phyloP scores from a whole-genome alignment of 2,888 invertebrate species.

The Spicauda simplicius region DNA sequence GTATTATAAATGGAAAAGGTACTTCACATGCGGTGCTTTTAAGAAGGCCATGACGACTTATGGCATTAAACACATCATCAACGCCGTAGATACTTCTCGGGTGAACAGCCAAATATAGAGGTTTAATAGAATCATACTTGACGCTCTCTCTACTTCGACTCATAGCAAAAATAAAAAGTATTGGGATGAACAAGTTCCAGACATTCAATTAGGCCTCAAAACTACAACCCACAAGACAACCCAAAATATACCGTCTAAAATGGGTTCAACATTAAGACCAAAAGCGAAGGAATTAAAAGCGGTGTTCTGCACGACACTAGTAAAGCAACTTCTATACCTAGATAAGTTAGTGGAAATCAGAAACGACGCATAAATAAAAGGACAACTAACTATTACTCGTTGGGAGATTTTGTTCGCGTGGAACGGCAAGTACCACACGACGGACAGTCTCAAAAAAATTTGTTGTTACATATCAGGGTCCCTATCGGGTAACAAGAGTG shows the following conservation, averaged over 20 bases:
- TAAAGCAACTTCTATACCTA: background rate
- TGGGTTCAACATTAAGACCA: conserved; percentile 26
- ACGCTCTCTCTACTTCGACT: conserved; percentile 26
- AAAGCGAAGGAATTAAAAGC: conserved; percentile 12
- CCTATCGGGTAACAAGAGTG: conserved; percentile 36
- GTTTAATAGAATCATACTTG: conserved; percentile 41
- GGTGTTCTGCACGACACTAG: conserved; percentile 21
- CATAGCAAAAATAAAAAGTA: conserved; percentile 24
- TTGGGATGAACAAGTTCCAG: conserved; percentile 30
- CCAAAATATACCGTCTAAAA: conserved; percentile 30
- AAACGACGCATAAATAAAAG: conserved; percentile 11
- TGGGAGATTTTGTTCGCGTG: conserved; percentile 39
- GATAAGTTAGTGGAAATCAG: conserved; percentile 21
- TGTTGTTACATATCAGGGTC: conserved; percentile 39
- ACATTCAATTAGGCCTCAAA: conserved; percentile 36
- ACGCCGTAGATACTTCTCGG: conserved; percentile 43
- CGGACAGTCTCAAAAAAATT: conserved; percentile 41
- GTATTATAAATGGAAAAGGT: conserved; percentile 42
- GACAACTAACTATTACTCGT: conserved; percentile 33
- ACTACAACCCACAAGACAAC: conserved; percentile 24
- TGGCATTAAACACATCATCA: conserved; percentile 39
- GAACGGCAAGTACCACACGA: conserved; percentile 38
- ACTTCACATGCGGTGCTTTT: conserved; percentile 41
- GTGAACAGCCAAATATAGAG: conserved; percentile 44
- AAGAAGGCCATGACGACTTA: conserved; percentile 25